Percentiles rank a stretch among this genome's conserved stretches.
Evolutionary conservation across 2,113 vertebrate genomes (phyloP).

Genomic region (Chaenocephalus aceratus): DNA sequence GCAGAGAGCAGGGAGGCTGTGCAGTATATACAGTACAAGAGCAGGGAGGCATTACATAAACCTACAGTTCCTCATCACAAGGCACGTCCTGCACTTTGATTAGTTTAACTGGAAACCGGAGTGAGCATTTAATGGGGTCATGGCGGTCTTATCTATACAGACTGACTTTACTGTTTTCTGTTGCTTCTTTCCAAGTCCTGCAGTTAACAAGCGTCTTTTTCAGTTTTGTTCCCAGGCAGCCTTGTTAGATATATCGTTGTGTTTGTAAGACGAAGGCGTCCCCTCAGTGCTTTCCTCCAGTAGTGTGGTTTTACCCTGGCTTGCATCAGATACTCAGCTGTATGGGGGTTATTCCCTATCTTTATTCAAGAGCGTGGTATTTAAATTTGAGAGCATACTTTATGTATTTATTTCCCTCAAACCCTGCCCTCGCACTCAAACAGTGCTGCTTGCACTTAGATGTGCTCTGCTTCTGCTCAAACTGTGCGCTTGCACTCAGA

Average conservation of each 20-base stretch:
- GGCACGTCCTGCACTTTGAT: background rate
- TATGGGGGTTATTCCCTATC: too few relatives aligned
- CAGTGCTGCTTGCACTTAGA: too few relatives aligned
- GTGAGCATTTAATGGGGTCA: conserved; percentile 5
- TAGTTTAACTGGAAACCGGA: background rate
- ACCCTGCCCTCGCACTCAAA: too few relatives aligned
- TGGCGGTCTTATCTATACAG: background rate
- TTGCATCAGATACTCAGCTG: conserved; percentile 42
- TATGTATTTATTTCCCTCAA: too few relatives aligned
- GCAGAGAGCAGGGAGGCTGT: conserved; percentile 19
- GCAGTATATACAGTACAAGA: conserved; percentile 35
- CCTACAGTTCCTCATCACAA: conserved; percentile 22
- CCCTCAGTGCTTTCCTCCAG: conserved; percentile 14
- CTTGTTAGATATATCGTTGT: background rate
- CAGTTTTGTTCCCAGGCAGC: background rate
- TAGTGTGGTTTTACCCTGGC: conserved; percentile 22
- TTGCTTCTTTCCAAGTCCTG: background rate
- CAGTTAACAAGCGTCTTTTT: background rate
- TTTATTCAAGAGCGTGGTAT: too few relatives aligned
- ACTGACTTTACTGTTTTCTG: background rate
- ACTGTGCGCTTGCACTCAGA: too few relatives aligned
- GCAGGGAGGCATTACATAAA: conserved; percentile 39
- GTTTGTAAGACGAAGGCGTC: background rate
- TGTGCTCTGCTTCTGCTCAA: too few relatives aligned
- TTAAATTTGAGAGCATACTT: too few relatives aligned